phyloP scores from a whole-genome alignment of 2,888 invertebrate species.

The Hydrotaea diabolus region DNA sequence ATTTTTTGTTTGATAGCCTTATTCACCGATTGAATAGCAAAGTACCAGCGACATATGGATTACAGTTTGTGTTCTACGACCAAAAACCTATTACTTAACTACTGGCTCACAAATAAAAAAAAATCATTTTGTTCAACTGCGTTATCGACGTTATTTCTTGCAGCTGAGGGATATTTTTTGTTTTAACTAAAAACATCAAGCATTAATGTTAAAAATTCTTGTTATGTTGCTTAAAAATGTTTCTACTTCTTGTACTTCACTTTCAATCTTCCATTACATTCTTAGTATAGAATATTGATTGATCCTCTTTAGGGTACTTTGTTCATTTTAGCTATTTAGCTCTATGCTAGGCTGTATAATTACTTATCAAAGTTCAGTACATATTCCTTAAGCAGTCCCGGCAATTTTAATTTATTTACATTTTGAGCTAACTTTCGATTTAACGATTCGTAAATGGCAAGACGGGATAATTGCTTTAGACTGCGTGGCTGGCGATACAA shows the following conservation, averaged over 20 bases:
- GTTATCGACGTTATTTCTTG: too few species aligned
- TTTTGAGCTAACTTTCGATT: conserved; percentile 84
- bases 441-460: conserved; percentile 86
- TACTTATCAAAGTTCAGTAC: conserved; percentile 85
- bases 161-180: background rate
- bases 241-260: too few species aligned
- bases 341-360: conserved; percentile 43
- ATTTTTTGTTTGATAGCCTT: too few species aligned
- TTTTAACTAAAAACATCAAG: too few species aligned
- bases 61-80: too few species aligned
- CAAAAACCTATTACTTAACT: too few species aligned
- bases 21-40: too few species aligned
- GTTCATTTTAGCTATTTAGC: conserved; percentile 3
- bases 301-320: too few species aligned
- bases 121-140: background rate
- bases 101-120: background rate
- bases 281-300: too few species aligned
- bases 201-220: too few species aligned
- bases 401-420: conserved; percentile 86
- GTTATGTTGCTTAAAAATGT: background rate
- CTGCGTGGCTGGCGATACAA: conserved; percentile 86
- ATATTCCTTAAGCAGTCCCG: conserved; percentile 86
- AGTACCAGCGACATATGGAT: too few species aligned
- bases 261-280: too few species aligned
- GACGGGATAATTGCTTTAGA: conserved; percentile 87